Evolutionary conservation across 64 coral and sea anemone species (phyloP).

Genomic region (Porites australiensis): DNA sequence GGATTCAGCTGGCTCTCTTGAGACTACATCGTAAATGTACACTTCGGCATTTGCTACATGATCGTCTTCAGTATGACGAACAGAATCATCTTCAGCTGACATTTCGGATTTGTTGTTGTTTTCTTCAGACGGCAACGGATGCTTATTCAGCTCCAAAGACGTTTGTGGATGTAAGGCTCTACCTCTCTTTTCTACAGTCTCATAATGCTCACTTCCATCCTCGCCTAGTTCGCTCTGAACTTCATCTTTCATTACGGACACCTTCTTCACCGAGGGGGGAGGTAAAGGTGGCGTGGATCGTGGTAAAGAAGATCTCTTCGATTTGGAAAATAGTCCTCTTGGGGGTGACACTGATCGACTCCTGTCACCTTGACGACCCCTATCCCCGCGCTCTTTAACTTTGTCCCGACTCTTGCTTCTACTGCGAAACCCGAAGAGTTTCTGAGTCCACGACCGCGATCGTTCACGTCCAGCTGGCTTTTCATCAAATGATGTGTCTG

Average conservation of each 20-base stretch:
- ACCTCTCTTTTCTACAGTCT: neutral
- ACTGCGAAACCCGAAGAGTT: constrained; percentile 71
- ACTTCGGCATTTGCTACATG: neutral
- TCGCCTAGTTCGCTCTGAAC: neutral
- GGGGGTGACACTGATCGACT: constrained; percentile 39
- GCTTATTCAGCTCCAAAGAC: neutral
- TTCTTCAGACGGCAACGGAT: no score
- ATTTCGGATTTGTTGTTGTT: neutral
- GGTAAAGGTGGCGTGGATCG: neutral
- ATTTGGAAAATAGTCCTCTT: constrained; percentile 17
- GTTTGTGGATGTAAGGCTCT: neutral
- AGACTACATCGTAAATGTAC: neutral
- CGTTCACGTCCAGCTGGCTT: constrained; percentile 34
- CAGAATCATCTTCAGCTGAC: neutral
- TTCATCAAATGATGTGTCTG: constrained; percentile 5
- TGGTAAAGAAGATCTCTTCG: neutral
- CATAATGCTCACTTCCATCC: neutral
- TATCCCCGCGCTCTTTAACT: neutral
- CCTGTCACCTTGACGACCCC: neutral
- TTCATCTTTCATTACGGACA: neutral
- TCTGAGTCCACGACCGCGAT: constrained; percentile 82
- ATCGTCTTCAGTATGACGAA: neutral
- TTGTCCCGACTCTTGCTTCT: constrained; percentile 72
- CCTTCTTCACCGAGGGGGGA: constrained; percentile 18
- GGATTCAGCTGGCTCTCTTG: neutral